phyloP scores from a whole-genome alignment of 1,140 invertebrate genomes.

The Heliconius hermathena region DNA sequence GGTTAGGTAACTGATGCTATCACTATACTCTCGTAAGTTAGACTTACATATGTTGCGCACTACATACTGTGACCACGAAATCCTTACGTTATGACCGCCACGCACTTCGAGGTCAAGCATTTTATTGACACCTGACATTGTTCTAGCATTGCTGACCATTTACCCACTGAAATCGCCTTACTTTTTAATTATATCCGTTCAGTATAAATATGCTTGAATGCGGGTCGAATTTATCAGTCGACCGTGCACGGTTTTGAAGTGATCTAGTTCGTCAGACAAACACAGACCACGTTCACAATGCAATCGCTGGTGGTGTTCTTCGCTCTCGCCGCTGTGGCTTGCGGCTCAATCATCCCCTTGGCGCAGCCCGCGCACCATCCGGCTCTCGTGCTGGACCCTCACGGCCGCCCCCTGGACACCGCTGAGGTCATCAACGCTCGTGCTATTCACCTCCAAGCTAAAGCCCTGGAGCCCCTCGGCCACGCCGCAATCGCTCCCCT shows the following conservation, averaged over 20 bases:
- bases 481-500: constrained; percentile 49
- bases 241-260: constrained; percentile 69
- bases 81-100: constrained; percentile 68
- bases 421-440: constrained; percentile 78
- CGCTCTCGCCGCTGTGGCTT: constrained; percentile 57
- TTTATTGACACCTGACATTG: constrained; percentile 77
- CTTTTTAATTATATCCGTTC: constrained; percentile 75
- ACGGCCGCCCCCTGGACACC: constrained; percentile 75
- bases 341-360: constrained; percentile 59
- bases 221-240: constrained; percentile 66
- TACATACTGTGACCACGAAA: constrained; percentile 69
- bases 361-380: constrained; percentile 65
- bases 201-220: constrained; percentile 71
- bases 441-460: constrained; percentile 71
- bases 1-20: constrained; percentile 44
- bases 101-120: constrained; percentile 66
- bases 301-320: constrained; percentile 57
- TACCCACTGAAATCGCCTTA: constrained; percentile 70
- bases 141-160: constrained; percentile 65
- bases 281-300: constrained; percentile 66
- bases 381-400: constrained; percentile 66
- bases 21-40: constrained; percentile 36
- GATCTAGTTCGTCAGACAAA: constrained; percentile 62
- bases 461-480: constrained; percentile 62
- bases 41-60: constrained; percentile 58